Evolutionary conservation across 2,113 vertebrate genomes (phyloP).

Genomic region (Echinops telfairi): DNA sequence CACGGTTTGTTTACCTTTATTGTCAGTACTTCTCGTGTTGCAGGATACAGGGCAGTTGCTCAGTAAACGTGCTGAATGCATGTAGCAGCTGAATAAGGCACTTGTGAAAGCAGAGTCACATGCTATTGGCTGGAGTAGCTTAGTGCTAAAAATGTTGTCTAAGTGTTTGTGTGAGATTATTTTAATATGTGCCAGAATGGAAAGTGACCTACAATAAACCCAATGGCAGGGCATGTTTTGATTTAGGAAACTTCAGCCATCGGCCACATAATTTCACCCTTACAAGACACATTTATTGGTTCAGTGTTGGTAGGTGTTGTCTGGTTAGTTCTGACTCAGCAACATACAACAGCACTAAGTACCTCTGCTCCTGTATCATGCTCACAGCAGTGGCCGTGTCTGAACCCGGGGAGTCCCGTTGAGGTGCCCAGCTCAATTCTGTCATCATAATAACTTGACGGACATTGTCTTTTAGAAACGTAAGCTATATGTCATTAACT

Average conservation of each 20-base stretch:
- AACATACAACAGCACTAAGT: too few relatives aligned
- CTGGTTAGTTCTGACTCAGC: background rate
- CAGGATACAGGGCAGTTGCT: background rate
- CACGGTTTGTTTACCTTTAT: background rate
- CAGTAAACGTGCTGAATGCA: background rate
- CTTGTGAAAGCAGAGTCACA: background rate
- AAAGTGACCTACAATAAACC: background rate
- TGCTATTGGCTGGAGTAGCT: background rate
- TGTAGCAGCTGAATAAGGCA: background rate
- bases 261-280: background rate
- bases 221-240: background rate
- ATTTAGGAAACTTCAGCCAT: conserved; percentile 32
- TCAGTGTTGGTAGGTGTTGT: background rate
- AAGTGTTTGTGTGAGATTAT: background rate
- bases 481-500: background rate
- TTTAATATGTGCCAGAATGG: background rate
- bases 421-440: conserved; percentile 4
- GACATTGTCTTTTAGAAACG: conserved; percentile 46
- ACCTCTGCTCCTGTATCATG: too few relatives aligned
- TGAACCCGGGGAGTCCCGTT: background rate
- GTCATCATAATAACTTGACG: background rate
- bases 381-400: background rate
- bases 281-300: background rate
- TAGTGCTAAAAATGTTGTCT: background rate
- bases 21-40: background rate